Percentiles rank a stretch among this genome's conserved stretches.
phyloP scores from a whole-genome alignment of 2,113 vertebrate genomes.

The Dendrocopos noguchii region DNA sequence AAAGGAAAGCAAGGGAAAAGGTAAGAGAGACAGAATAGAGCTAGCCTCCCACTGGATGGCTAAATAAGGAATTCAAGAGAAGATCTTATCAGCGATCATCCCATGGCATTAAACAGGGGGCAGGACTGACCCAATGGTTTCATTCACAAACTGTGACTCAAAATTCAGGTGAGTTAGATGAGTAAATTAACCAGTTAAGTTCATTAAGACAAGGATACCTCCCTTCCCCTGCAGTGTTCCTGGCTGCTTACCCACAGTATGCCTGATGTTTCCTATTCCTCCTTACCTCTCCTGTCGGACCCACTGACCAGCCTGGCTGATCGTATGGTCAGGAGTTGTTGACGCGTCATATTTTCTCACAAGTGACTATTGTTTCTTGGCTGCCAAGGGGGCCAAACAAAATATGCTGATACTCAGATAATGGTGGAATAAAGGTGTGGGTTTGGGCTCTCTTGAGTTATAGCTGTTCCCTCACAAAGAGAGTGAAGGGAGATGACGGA shows the following conservation, averaged over 20 bases:
- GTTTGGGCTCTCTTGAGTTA: background rate
- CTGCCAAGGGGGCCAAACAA: background rate
- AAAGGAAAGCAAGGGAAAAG: background rate
- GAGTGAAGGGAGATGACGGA: background rate
- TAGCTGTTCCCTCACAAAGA: background rate
- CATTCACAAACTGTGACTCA: background rate
- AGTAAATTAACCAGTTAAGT: background rate
- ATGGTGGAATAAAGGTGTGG: background rate
- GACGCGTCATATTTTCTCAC: background rate
- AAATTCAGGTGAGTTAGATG: background rate
- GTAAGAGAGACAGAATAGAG: background rate
- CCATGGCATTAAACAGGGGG: background rate
- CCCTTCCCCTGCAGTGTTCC: background rate
- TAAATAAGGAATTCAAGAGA: background rate
- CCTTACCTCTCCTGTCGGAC: background rate
- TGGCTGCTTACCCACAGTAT: background rate
- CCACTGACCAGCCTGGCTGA: background rate
- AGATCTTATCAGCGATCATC: background rate
- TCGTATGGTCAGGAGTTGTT: background rate
- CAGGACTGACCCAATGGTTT: background rate
- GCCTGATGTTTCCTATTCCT: background rate
- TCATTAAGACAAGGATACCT: background rate
- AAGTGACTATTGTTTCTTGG: background rate
- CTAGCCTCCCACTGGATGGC: background rate
- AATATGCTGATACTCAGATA: background rate